Percentiles rank a stretch among this genome's conserved stretches.
Conservation (phyloP, 2,113 vertebrate species). For the Neotoma lepida region DNA sequence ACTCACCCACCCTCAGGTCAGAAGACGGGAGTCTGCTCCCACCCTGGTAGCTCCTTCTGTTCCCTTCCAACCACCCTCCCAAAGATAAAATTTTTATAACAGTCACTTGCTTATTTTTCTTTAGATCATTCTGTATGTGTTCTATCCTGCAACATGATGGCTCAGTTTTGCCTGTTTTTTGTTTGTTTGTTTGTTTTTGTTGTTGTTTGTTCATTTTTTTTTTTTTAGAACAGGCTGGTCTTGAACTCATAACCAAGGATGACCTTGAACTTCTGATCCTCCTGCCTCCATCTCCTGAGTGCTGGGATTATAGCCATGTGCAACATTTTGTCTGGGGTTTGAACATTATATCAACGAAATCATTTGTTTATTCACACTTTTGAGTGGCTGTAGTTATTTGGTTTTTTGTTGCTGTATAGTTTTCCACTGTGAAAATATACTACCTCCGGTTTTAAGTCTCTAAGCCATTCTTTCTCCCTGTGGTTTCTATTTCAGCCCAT, state of each 20-base stretch:
- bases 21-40: not conserved
- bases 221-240: not conserved
- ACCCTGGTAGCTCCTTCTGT: rapidly evolving
- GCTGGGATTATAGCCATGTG: not conserved
- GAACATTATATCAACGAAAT: not conserved
- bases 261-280: not conserved
- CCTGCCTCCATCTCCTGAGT: not conserved
- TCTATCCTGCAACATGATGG: not conserved
- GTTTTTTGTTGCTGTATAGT: not conserved
- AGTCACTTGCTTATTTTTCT: conserved; percentile 4
- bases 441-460: not conserved
- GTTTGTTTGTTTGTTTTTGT: not conserved
- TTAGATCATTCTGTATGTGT: not conserved
- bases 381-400: not conserved
- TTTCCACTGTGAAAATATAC: not conserved
- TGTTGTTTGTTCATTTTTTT: not conserved
- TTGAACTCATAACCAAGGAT: not conserved
- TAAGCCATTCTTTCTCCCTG: not conserved
- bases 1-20: not conserved
- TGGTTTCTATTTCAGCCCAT: not conserved
- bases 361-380: not conserved
- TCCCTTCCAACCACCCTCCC: not conserved
- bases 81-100: not conserved
- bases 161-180: not conserved
- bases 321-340: not conserved